Percentiles rank a stretch among this genome's conserved stretches.
These are phyloP conservation scores for zebrafish (Danio rerio) DNA, from an alignment of 2,113 vertebrate species.

Conservation along the genomic window DNA sequence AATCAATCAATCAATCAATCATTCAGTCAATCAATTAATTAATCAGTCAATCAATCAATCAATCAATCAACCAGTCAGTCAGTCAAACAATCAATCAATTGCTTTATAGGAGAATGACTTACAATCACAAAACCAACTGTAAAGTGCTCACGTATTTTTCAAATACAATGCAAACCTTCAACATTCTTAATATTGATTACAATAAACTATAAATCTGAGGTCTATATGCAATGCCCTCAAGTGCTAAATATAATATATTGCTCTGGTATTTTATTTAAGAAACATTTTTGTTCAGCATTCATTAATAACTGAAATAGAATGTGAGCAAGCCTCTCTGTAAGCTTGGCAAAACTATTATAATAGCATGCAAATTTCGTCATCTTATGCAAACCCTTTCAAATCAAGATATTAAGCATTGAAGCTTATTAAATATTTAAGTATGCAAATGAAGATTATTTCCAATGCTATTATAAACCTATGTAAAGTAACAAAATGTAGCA, in stretches of 20 bases:
- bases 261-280: neutral
- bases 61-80: too few species aligned
- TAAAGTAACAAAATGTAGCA: neutral
- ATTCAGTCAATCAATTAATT: too few species aligned
- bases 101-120: too few species aligned
- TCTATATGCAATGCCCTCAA: too few species aligned
- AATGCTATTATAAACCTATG: neutral
- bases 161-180: too few species aligned
- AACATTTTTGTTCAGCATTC: neutral
- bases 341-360: neutral
- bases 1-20: too few species aligned
- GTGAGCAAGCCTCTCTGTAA: neutral
- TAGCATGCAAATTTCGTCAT: neutral
- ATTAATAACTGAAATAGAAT: neutral
- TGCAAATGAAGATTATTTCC: neutral
- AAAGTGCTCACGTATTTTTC: too few species aligned
- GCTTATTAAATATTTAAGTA: conserved; percentile 21
- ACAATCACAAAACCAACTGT: too few species aligned
- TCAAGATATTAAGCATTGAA: neutral
- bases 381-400: neutral
- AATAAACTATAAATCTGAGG: too few species aligned
- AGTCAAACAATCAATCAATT: too few species aligned
- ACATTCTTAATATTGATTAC: too few species aligned
- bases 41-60: too few species aligned
- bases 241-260: neutral